Evolutionary conservation across 2,797 vertebrate species (phyloP).

Genomic region (Sebastes reedi): DNA sequence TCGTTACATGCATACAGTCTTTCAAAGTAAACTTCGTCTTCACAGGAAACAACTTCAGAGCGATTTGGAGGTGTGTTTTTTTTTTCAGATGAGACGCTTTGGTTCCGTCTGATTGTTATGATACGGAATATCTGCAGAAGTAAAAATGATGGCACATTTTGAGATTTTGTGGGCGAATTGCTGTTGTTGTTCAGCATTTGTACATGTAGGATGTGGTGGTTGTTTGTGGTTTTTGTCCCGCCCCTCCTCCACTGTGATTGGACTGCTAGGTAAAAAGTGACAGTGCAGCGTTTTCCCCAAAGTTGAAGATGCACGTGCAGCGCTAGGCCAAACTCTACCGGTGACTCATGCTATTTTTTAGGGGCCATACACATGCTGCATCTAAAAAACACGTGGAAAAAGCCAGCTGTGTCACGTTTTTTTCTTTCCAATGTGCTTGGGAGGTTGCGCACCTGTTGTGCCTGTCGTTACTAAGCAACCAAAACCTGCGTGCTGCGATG

Average conservation of each 20-base stretch:
- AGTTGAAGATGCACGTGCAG: background rate
- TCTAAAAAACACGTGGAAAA: too few relatives aligned
- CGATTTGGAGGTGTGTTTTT: background rate
- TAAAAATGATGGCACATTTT: background rate
- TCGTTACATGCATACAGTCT: background rate
- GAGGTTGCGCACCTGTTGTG: too few relatives aligned
- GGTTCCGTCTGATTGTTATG: background rate
- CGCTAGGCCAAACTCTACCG: background rate
- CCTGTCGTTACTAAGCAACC: too few relatives aligned
- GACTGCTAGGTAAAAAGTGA: background rate
- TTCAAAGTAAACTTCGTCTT: background rate
- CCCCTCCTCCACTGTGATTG: background rate
- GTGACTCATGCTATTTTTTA: background rate
- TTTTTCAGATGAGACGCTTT: background rate
- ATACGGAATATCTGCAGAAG: background rate
- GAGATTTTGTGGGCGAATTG: background rate
- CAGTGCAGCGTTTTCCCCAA: too few relatives aligned
- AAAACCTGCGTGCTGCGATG: too few relatives aligned
- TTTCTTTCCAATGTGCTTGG: background rate
- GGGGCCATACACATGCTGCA: too few relatives aligned
- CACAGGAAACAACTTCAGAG: background rate
- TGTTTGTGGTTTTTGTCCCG: fast-evolving
- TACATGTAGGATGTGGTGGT: background rate
- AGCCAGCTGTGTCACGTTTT: too few relatives aligned
- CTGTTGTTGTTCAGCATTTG: background rate